Percentiles rank a stretch among this genome's conserved stretches.
These are phyloP conservation scores for Gymnodraco acuticeps DNA, from an alignment of 2,797 vertebrate species.

Conservation along the genomic window DNA sequence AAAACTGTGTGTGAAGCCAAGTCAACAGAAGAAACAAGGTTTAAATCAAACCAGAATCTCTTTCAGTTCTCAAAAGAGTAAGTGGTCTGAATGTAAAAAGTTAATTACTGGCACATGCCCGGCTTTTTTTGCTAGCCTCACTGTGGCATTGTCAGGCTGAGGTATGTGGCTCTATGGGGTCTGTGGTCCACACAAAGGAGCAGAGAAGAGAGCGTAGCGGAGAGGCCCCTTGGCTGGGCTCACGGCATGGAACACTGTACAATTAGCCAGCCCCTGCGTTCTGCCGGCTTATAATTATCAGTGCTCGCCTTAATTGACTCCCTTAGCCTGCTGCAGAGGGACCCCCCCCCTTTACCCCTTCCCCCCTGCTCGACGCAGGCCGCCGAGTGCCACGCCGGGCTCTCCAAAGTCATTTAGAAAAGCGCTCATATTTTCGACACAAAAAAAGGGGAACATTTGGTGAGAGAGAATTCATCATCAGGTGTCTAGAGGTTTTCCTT, in stretches of 20 bases:
- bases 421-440: constrained; percentile 97
- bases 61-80: constrained; percentile 73
- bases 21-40: constrained; percentile 41
- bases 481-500: constrained; percentile 99
- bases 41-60: constrained; percentile 65
- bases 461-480: constrained; percentile 99
- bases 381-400: constrained; percentile 93
- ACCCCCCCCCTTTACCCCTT: constrained; percentile 74
- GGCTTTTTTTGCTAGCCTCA: constrained; percentile 61
- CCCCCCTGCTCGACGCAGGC: constrained; percentile 90
- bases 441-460: constrained; percentile 99
- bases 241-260: constrained; percentile 82
- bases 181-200: constrained; percentile 81
- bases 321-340: constrained; percentile 92
- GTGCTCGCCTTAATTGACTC: constrained; percentile 92
- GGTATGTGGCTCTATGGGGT: constrained; percentile 76
- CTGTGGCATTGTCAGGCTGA: constrained; percentile 76
- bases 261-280: constrained; percentile 88
- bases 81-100: constrained; percentile 80
- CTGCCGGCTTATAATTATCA: constrained; percentile 93
- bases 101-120: constrained; percentile 82
- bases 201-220: constrained; percentile 61
- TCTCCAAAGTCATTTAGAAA: constrained; percentile 99
- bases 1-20: constrained; percentile 37
- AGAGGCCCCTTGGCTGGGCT: constrained; percentile 81